Evolutionary conservation across 2,113 vertebrate species (phyloP), one percentile per base, ranked within the genome.

Genomic region (Nothobranchius kuhntae): DNA sequence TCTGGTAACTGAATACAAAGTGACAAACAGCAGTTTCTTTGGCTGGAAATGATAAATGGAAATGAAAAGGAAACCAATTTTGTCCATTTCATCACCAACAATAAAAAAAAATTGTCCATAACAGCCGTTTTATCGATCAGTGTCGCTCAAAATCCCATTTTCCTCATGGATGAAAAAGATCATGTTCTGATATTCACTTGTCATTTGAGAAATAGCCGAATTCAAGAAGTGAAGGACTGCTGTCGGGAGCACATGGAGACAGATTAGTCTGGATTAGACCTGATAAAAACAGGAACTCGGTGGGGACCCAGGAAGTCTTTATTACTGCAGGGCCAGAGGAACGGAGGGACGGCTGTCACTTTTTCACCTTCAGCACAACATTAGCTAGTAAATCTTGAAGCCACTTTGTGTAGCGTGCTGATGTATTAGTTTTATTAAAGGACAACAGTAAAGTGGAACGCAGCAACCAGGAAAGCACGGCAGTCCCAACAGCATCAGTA

Each of bases 211-310:
- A 61, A 52, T 36, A 54, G 42, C 17, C 48, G 53, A 52, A 46
- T 15, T 45, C 47, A 24, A 57, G 71, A 71, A 67, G 7, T 76
- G 56, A 68, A 70, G 61, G 4, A 13, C 38, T 7, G 74, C 62
- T 61, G 59, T 72, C 68, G 61, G 53, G 50, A 61, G 63, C 55
- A 50, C 58, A 50, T 70, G 60, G 38, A 78, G 67, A 52, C 78
- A 84, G 84, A 86, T 87, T 87, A 82, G 74, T 82, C 47, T 73
- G 86, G 82, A 88, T 86, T 88, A 85, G 69, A 75, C 55, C 17
- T 6, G 57, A 65, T 52, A 54, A 68, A 75, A 74, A 74, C 82
- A 71, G 78, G 80, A 83, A 75, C 62, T 85, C 88, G 68, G 77
- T 52, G 51, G 85, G 84, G 68, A 77, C n/a, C 80, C 83, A 74